Evolutionary conservation across 1,140 invertebrate genomes (phyloP).

Genomic region (Brachionus rotundiformis): DNA sequence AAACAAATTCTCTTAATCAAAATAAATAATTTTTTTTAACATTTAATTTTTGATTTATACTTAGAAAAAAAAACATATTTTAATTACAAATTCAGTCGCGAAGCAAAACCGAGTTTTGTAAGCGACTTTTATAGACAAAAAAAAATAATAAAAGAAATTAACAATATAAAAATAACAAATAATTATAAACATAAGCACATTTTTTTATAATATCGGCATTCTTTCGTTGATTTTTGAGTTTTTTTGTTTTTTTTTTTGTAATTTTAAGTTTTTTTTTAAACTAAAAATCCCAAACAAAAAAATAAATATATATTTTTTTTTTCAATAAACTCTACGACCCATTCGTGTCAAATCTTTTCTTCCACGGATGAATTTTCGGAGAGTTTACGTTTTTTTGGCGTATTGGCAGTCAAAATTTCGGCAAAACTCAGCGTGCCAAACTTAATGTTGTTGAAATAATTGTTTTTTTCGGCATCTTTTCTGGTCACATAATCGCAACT

Average conservation of each 20-base stretch:
- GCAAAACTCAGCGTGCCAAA: neutral
- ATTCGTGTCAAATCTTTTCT: constrained; percentile 4
- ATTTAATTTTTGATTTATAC: constrained; percentile 17
- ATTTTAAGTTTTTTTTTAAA: constrained; percentile 24
- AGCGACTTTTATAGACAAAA: neutral
- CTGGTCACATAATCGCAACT: constrained; percentile 21
- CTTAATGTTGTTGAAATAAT: neutral
- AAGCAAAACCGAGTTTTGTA: neutral
- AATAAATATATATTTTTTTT: neutral
- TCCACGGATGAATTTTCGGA: constrained; percentile 16
- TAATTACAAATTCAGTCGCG: neutral
- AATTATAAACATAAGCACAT: neutral
- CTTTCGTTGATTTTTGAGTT: neutral
- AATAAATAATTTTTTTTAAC: constrained; percentile 18
- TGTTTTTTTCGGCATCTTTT: neutral
- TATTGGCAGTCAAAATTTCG: constrained; percentile 23
- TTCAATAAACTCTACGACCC: neutral
- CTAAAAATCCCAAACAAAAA: neutral
- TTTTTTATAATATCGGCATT: constrained; percentile 8
- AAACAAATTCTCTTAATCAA: neutral
- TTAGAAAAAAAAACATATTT: neutral
- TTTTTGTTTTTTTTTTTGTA: constrained; percentile 25
- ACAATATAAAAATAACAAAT: constrained; percentile 1
- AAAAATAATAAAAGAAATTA: constrained; percentile 3
- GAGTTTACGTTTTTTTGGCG: constrained; percentile 13